Base-by-base conservation (phyloP, 1,140 invertebrate genomes). In the Carposina sasakii region DNA sequence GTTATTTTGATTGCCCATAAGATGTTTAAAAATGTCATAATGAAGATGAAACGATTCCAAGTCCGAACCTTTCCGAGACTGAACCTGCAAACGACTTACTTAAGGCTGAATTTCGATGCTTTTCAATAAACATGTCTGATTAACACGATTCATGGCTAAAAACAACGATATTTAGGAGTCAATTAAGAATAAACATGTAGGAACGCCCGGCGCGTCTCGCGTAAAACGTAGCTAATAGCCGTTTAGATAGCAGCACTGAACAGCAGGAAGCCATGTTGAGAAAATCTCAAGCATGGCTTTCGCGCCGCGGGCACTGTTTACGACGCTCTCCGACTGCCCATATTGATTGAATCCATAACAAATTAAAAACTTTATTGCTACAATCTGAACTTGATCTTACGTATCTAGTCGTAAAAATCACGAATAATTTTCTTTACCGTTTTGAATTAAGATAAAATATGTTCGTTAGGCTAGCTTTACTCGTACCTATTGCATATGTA, bases 161-260 rank as follows among this genome's bases (percentile, higher is more conserved):
- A 75, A 71, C 66, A 72, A 76, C 68, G 61, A 77, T 75, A 71
- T 76, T 82, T 82, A 82, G 65, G 69, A 78, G 66, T 70, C 68
- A 70, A 79, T 81, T 77, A 76, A 63, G 61, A 60, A 73, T 73
- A 76, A 72, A 73, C 62, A 69, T 63, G 61, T 63, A 64, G 56
- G 56, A 61, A 68, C 68, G 60, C 63, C 57, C 57, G 61, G 65
- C 50, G 65, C 48, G 64, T 57, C 60, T 68, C 61, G 69, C 66
- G 68, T 77, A 78, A 76, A 77, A 70, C 59, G 62, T 48, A 57
- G 63, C 61, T 77, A 78, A 79, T 77, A 67, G 64, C 62, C 59
- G 67, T 70, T 74, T 72, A 65, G 65, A 69, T 58, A 64, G 67
- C 60, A 66, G 62, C 52, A 58, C 51, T 61, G 63, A 78, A 66